Evolutionary conservation across 1,140 invertebrate genomes (phyloP), one percentile per base, ranked within the genome.

Genomic region (Caenorhabditis brenneri): DNA sequence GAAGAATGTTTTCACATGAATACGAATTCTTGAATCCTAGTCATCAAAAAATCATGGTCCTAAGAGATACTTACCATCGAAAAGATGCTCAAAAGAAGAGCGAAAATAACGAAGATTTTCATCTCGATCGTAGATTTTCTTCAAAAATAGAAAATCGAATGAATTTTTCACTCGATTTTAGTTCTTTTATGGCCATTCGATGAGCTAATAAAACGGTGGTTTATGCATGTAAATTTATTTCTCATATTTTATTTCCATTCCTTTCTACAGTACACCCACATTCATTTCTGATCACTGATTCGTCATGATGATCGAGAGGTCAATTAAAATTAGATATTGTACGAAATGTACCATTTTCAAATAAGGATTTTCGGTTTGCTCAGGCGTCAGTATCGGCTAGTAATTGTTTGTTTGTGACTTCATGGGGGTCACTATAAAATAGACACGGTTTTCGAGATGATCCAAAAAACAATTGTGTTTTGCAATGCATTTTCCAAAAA

Each of bases 401-500:
- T 74, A 22, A 42, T 42, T 74, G 65, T 74, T 74, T 74, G 65
- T 74, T 74, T 74, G 65, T 74, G 65, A 74, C 65, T 74, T 74
- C 65, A 74, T 74, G 6, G 10, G 33, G 65, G 65, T 74, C 58
- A 65, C 58, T 74, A 74, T 74, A 74, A 74, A 74, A 74, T 74
- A 36, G 22, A 12, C 10, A n/a, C 10, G 2, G 6, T 16, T n/a
- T 39, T 24, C 6, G 22, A 24, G n/a, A 42, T 39, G 16, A 74
- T 74, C n/a, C 65, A 42, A 42, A 74, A 74, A 74, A 74, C 65
- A 74, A 42, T 36, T 74, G 65, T n/a, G n/a, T 42, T 74, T 74
- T 74, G 33, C 36, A 42, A 74, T 74, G 65, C 10, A n/a, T 42
- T 31, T 10, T 5, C 24, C 36, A 1, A 74, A 74, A 42, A 12